These are phyloP conservation scores for Osmerus mordax DNA, from an alignment of 2,113 vertebrate species.

Conservation along the genomic window DNA sequence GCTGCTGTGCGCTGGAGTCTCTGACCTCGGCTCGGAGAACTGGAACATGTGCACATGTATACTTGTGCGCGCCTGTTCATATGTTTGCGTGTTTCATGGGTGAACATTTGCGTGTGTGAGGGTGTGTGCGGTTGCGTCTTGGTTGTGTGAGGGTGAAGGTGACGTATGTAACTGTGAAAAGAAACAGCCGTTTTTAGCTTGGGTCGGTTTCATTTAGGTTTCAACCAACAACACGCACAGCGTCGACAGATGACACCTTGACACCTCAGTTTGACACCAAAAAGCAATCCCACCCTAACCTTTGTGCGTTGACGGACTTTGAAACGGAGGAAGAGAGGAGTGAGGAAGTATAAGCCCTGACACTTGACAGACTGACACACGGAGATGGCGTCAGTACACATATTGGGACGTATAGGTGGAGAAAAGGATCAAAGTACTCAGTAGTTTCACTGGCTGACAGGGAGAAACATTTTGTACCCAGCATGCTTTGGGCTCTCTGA, in stretches of 20 bases:
- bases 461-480: conserved; percentile 39
- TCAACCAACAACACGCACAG: conserved; percentile 30
- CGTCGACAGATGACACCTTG: conserved; percentile 37
- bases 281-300: conserved; percentile 28
- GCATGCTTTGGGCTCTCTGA: conserved; percentile 44
- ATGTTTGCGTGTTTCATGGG: neutral
- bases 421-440: conserved; percentile 57
- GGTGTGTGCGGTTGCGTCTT: conserved; percentile 25
- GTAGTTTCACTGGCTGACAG: conserved; percentile 49
- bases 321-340: conserved; percentile 21
- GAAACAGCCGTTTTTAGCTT: conserved; percentile 7
- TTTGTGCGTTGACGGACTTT: conserved; percentile 35
- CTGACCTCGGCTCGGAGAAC: conserved; percentile 31
- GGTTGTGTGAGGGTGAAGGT: conserved; percentile 10
- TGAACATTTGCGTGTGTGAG: neutral
- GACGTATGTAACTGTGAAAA: conserved; percentile 8
- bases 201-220: conserved; percentile 47
- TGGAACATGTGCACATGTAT: conserved; percentile 11
- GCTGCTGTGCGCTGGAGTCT: conserved; percentile 36
- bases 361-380: conserved; percentile 51
- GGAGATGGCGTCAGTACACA: conserved; percentile 40
- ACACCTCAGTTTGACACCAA: conserved; percentile 34
- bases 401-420: conserved; percentile 40
- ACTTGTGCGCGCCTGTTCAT: neutral
- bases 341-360: conserved; percentile 28